These are phyloP conservation scores for Agrenia bidenticulata DNA, from an alignment of 2,888 invertebrate species.

Conservation along the genomic window DNA sequence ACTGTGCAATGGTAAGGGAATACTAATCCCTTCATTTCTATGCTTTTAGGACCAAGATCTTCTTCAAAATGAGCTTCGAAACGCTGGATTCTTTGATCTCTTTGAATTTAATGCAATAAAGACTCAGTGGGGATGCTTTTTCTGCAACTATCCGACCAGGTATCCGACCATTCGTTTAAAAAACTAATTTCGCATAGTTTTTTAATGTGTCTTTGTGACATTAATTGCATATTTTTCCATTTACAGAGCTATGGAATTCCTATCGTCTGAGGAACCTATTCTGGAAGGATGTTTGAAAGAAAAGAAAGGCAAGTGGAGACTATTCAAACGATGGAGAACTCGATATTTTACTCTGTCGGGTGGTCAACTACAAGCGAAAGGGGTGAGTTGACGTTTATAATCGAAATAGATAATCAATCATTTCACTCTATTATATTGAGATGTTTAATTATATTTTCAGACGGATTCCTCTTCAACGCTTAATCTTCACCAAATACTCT, in stretches of 20 bases:
- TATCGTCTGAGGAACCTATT: constrained; percentile 71
- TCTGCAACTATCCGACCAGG: constrained; percentile 77
- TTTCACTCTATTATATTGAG: neutral
- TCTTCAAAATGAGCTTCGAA: constrained; percentile 78
- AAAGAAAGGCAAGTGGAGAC: constrained; percentile 87
- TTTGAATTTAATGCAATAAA: constrained; percentile 73
- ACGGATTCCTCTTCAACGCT: constrained; percentile 61
- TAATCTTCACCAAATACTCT: constrained; percentile 88
- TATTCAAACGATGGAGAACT: constrained; percentile 89
- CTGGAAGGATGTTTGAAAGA: constrained; percentile 89
- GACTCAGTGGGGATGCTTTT: constrained; percentile 82
- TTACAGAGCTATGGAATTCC: constrained; percentile 77
- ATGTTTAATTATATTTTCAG: neutral
- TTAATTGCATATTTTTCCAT: neutral
- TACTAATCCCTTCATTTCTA: constrained; percentile 32
- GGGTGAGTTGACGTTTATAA: constrained; percentile 13
- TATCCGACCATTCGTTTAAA: too few relatives aligned
- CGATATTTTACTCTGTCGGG: constrained; percentile 91
- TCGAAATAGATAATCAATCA: neutral
- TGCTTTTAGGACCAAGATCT: constrained; percentile 74
- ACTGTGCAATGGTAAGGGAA: neutral
- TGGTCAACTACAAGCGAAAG: constrained; percentile 62
- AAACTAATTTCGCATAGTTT: too few relatives aligned
- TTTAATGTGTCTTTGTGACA: neutral
- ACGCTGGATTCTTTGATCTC: constrained; percentile 87